phyloP scores from a whole-genome alignment of 2,888 invertebrate species.

The Homarus gammarus region DNA sequence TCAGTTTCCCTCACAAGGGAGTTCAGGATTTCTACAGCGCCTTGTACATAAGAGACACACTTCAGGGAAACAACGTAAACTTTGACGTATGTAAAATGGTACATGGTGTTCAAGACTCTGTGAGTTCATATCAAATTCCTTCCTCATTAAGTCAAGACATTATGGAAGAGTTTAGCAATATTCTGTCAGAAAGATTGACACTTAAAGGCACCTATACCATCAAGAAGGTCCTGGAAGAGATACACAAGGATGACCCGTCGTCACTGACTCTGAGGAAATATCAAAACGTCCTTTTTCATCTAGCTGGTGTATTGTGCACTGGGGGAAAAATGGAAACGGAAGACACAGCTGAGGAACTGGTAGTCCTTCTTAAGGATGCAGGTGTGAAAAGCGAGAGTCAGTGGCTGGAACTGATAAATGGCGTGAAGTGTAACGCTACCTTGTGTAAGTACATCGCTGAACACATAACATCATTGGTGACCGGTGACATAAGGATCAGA shows the following conservation, averaged over 20 bases:
- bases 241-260: neutral
- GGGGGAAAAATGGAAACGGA: no score
- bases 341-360: no score
- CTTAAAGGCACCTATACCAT: neutral
- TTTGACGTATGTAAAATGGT: no score
- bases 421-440: conserved; percentile 1
- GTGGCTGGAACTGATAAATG: conserved; percentile 20
- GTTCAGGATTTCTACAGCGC: conserved; percentile 46
- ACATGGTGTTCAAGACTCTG: no score
- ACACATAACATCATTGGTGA: neutral
- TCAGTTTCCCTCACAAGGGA: conserved; percentile 42
- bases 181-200: no score
- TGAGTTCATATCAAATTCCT: no score
- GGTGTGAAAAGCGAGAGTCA: neutral
- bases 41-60: conserved; percentile 1
- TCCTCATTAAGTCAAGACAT: no score
- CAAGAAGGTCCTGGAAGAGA: neutral
- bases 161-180: neutral
- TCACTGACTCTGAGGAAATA: neutral
- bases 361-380: neutral
- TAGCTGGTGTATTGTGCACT: conserved; percentile 9
- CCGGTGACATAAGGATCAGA: neutral
- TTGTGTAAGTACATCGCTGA: neutral
- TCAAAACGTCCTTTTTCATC: conserved; percentile 15
- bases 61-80: no score